These are phyloP conservation scores for Delia radicum DNA, from an alignment of 1,140 invertebrate species.

Conservation along the genomic window DNA sequence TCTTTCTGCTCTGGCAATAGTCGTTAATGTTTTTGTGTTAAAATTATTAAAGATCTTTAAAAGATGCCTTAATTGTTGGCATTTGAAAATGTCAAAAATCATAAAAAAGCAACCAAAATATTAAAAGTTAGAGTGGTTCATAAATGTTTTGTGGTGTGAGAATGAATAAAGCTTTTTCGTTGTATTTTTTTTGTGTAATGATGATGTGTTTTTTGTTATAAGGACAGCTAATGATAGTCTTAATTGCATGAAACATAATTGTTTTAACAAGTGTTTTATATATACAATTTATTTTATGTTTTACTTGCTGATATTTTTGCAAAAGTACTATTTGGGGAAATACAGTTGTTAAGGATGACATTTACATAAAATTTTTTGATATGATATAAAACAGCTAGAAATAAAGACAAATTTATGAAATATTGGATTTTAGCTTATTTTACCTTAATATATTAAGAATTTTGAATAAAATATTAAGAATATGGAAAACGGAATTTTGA, in stretches of 20 bases:
- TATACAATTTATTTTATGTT: not conserved
- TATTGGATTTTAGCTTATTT: no score
- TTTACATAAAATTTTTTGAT: no score
- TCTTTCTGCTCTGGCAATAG: not conserved
- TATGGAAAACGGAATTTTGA: no score
- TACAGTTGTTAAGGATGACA: not conserved
- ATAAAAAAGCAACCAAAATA: conserved; percentile 6
- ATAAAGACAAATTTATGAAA: no score
- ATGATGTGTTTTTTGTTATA: not conserved
- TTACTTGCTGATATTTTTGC: not conserved
- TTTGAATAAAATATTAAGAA: no score
- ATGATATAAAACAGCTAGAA: no score
- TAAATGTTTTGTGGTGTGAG: no score
- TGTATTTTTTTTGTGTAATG: not conserved
- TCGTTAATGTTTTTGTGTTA: conserved; percentile 6
- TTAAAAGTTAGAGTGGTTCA: no score
- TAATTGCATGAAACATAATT: conserved; percentile 16
- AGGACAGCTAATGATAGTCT: conserved; percentile 12
- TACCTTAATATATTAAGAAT: no score
- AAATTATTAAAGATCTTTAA: conserved; percentile 3
- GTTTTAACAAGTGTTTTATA: not conserved
- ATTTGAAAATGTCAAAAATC: conserved; percentile 22
- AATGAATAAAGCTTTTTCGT: no score
- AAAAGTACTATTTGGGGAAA: not conserved
- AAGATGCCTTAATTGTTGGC: conserved; percentile 22